Evolutionary conservation across 2,797 vertebrate species (phyloP).

Genomic region (Peromyscus attwateri): DNA sequence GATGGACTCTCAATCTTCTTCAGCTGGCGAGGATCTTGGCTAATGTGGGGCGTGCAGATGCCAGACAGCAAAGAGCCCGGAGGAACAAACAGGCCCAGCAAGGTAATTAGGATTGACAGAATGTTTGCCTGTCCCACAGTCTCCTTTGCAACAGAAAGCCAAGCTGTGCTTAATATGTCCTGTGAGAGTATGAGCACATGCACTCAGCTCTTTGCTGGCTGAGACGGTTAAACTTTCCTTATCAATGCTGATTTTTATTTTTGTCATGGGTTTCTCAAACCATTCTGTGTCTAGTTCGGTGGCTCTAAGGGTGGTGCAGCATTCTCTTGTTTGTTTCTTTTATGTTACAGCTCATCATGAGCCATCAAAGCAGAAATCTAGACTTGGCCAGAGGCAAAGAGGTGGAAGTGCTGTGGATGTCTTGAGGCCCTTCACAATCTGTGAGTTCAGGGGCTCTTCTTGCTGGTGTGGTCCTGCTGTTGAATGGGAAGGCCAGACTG

Average conservation of each 20-base stretch:
- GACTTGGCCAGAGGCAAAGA: neutral
- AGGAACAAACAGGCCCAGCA: conserved; percentile 80
- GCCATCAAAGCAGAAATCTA: neutral
- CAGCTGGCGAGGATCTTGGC: conserved; percentile 70
- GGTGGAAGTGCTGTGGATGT: neutral
- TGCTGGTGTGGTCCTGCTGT: neutral
- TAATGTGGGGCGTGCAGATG: conserved; percentile 57
- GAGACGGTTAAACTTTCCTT: conserved; percentile 41
- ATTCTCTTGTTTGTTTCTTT: conserved; percentile 44
- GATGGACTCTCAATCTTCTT: conserved; percentile 75
- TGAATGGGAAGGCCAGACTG: neutral
- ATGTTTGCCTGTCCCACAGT: conserved; percentile 85
- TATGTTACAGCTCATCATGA: conserved; percentile 36
- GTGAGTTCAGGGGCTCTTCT: neutral
- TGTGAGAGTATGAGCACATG: conserved; percentile 80
- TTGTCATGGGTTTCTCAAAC: conserved; percentile 58
- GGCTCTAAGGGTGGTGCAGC: neutral
- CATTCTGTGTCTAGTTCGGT: conserved; percentile 54
- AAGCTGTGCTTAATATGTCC: conserved; percentile 79
- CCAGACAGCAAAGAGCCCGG: conserved; percentile 82
- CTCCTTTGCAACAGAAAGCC: conserved; percentile 78
- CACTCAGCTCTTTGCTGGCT: conserved; percentile 50
- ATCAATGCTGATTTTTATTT: neutral
- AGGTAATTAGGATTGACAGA: conserved; percentile 89
- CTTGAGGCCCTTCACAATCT: neutral